A percentile compares a stretch with the other conserved stretches of the same genome.
Evolutionary conservation across 2,113 vertebrate species (phyloP).

Genomic region (Sinocyclocheilus rhinocerous): DNA sequence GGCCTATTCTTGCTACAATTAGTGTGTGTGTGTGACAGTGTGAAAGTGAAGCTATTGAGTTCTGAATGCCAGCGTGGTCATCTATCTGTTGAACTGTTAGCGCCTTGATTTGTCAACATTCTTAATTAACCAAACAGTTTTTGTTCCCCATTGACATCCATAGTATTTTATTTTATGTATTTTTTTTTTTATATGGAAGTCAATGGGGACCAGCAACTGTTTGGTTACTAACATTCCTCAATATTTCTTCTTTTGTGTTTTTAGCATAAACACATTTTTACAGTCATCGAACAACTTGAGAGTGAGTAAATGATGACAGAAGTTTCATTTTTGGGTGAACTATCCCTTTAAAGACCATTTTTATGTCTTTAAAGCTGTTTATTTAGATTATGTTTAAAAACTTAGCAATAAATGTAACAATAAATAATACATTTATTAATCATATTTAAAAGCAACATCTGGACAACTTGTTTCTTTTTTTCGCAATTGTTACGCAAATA

Average conservation of each 20-base stretch:
- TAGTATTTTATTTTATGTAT: too few relatives aligned
- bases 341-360: not conserved
- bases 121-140: not conserved
- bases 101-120: conserved; percentile 25
- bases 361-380: not conserved
- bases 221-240: not conserved
- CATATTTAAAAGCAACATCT: too few relatives aligned
- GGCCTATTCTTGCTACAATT: too few relatives aligned
- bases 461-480: too few relatives aligned
- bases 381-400: not conserved
- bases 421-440: not conserved
- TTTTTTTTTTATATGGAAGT: not conserved
- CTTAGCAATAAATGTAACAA: not conserved
- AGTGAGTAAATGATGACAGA: not conserved
- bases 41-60: too few relatives aligned
- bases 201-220: not conserved
- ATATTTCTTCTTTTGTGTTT: not conserved
- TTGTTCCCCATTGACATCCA: too few relatives aligned
- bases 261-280: not conserved
- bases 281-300: not conserved
- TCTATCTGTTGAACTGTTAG: too few relatives aligned
- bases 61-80: too few relatives aligned
- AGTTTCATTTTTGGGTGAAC: not conserved
- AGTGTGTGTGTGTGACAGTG: too few relatives aligned
- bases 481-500: too few relatives aligned